Conservation (phyloP, 2,888 invertebrate species). For the Podabrus alpinus region DNA sequence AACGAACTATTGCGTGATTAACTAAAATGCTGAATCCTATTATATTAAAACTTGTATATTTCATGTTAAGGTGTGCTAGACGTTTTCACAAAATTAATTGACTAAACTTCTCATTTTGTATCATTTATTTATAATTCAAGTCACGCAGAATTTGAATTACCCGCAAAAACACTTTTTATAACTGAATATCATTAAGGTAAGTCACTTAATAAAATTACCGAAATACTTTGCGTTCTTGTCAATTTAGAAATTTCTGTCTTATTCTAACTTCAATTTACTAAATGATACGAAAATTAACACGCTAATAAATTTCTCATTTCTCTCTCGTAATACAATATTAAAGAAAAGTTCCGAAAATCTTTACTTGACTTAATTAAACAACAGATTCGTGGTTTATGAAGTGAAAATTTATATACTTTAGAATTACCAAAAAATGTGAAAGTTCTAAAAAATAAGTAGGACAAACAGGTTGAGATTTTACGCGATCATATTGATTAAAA, state of each 20-base stretch:
- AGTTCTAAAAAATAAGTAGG: too few relatives aligned
- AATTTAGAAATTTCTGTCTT: not conserved
- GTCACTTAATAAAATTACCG: not conserved
- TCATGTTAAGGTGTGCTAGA: conserved; percentile 20
- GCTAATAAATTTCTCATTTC: too few relatives aligned
- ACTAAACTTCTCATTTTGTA: conserved; percentile 17
- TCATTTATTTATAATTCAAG: conserved; percentile 14
- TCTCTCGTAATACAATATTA: too few relatives aligned
- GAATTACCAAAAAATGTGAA: too few relatives aligned
- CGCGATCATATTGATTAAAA: too few relatives aligned
- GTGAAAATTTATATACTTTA: too few relatives aligned
- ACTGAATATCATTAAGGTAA: not conserved
- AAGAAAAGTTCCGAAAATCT: too few relatives aligned
- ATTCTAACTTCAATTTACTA: not conserved
- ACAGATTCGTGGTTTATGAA: too few relatives aligned
- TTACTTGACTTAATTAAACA: too few relatives aligned
- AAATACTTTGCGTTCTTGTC: not conserved
- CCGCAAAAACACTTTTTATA: not conserved
- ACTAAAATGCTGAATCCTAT: conserved; percentile 13
- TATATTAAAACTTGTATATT: conserved; percentile 16
- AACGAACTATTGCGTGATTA: conserved; percentile 15
- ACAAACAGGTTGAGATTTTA: too few relatives aligned
- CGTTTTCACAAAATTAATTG: conserved; percentile 17
- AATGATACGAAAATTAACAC: too few relatives aligned
- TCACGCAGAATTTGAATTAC: conserved; percentile 11